Evolutionary conservation across 2,113 vertebrate genomes (phyloP), one percentile per base, ranked within the genome.

Genomic region (Ranitomeya imitator): DNA sequence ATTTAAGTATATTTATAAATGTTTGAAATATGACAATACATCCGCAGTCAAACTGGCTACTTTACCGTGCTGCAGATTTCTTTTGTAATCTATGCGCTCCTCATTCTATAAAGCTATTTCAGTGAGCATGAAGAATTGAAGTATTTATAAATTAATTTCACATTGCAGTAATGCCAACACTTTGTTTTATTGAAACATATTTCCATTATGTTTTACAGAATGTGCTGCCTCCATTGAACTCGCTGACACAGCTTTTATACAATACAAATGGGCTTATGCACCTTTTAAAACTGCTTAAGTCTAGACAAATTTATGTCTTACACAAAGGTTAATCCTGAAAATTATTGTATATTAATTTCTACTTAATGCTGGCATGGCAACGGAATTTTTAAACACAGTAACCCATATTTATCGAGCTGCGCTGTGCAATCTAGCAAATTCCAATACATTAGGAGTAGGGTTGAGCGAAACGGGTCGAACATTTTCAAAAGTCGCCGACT

Each of bases 241-340:
- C 93, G 92, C 92, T 93, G 92, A 92, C 83, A 65, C 89, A 93
- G 92, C 92, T 89, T 90, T 93, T 92, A 88, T 89, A 77, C 91
- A 91, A 91, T 92, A 91, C 73, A 93, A 92, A 92, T 90, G 89
- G 90, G 92, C 92, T 90, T 89, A 89, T 90, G 69, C 54, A 91
- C 92, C 88, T 91, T 90, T 90, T 90, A 87, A 82, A 93, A 93
- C 89, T 86, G 79, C 89, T 92, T 93, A 91, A 91, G 90, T 91
- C 85, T 89, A 87, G 90, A 88, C 90, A 92, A 91, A 93, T 69
- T 83, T 92, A 91, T 91, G 86, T 89, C 90, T 92, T 91, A 93
- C 89, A 90, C 89, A 93, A 94, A 95, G 92, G 91, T 92, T 93
- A 94, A 94, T 93, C 89, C 90, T 92, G 91, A 89, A 92, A 93